Base-by-base conservation (phyloP, 2,797 vertebrate species). In the Coracias cyanogaster region DNA sequence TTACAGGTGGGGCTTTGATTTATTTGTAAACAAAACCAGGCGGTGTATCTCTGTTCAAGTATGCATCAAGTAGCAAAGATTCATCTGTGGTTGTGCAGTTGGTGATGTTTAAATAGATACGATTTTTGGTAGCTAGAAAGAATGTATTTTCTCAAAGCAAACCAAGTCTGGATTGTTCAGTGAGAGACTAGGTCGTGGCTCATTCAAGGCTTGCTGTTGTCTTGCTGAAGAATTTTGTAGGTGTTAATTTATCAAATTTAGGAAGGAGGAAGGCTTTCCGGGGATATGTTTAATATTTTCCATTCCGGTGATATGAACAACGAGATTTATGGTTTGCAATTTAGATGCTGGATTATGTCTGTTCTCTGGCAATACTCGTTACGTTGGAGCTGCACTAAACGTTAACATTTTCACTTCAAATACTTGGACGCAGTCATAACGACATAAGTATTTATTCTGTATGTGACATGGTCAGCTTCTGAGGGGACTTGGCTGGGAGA, bases 1-100 rank as follows among this genome's bases (percentile, higher is more conserved):
- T 94, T 85, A 79, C 58, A 95, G 91, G 94, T 92, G 93, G 89
- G 94, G 85, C 66, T 95, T 83, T 76, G 94, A 94, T 83, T 82
- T 94, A 66, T 93, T 95, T 94, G 89, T 93, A 92, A 97, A 91
- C 86, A 95, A 58, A 90, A 60, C 3, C 80, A 94, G 82, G 18
- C 15, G 3, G 37, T 60, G 18, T 62, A 45, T 84, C 22, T 73
- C 79, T 69, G 51, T 54, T 93, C 41, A 86, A 45, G 82, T 82
- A 91, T 91, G 91, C 52, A 33, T 14, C 29, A 21, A 49, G n/a
- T 6, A 90, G 66, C 28, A 51, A 66, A 79, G 82, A 52, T 73
- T 77, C 28, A 8, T 74, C 73, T 90, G 73, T 78, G 72, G 54
- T 65, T 93, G 58, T 0, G 0, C 39, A 62, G 60, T 81, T 58